These are phyloP conservation scores for Acanthosoma haemorrhoidale DNA, from an alignment of 2,888 invertebrate species.

Conservation along the genomic window DNA sequence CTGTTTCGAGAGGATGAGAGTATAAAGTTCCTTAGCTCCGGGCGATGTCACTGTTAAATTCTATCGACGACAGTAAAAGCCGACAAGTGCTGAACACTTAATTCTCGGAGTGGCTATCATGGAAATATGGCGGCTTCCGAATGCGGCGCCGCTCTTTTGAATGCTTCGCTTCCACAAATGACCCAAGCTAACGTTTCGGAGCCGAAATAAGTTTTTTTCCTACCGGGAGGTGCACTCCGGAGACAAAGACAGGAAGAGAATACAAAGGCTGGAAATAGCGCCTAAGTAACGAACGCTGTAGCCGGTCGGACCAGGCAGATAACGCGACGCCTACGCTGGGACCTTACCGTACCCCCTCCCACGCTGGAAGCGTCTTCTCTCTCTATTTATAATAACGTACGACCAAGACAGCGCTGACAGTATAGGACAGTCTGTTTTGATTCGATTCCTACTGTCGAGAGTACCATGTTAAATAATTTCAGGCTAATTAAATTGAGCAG, in stretches of 20 bases:
- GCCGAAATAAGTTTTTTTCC: background rate
- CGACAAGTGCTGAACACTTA: background rate
- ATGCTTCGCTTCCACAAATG: no score
- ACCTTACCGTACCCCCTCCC: background rate
- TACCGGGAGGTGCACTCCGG: background rate
- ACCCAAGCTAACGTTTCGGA: no score
- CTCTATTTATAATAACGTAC: background rate
- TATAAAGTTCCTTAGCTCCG: no score
- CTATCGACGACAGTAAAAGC: background rate
- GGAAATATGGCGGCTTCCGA: background rate
- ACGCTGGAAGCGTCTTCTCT: background rate
- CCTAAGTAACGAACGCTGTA: background rate
- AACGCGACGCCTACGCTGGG: background rate
- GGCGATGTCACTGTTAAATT: no score
- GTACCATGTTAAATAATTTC: no score
- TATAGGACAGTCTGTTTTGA: no score
- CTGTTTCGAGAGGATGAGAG: no score
- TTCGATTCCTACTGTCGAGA: no score
- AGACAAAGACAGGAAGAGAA: background rate
- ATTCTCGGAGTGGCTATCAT: background rate
- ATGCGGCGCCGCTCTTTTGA: background rate
- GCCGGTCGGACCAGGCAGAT: background rate
- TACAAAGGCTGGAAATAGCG: background rate
- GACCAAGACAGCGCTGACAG: no score
- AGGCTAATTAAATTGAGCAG: no score